These are phyloP conservation scores for Prosopocoilus inquinatus DNA, from an alignment of 2,888 invertebrate genomes.

Conservation along the genomic window DNA sequence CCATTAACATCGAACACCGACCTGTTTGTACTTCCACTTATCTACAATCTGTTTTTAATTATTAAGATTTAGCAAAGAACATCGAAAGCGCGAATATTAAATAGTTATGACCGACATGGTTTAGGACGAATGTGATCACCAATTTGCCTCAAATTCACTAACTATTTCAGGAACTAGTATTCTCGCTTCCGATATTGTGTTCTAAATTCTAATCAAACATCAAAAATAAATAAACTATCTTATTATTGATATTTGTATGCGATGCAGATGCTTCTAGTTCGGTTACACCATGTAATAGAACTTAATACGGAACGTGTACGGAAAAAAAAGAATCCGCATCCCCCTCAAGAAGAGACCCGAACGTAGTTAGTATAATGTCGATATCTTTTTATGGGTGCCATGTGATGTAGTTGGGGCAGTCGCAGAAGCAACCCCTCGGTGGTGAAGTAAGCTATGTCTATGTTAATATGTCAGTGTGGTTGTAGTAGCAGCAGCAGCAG, in stretches of 20 bases:
- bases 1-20: constrained; percentile 10
- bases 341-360: no score
- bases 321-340: neutral
- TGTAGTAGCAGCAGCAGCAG: constrained; percentile 26
- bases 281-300: no score
- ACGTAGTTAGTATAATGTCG: neutral
- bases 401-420: neutral
- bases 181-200: no score
- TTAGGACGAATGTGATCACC: no score
- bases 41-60: no score
- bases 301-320: neutral
- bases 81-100: no score
- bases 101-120: no score
- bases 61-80: no score
- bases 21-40: neutral
- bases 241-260: neutral
- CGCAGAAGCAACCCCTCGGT: neutral
- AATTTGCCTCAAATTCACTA: no score
- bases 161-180: no score
- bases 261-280: neutral
- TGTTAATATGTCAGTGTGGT: constrained; percentile 39
- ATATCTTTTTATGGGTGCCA: neutral
- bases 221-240: no score
- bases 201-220: no score
- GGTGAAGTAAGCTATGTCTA: constrained; percentile 30